A percentile compares a stretch with the other conserved stretches of the same genome.
Conservation (phyloP, 2,797 vertebrate genomes). For the Cichlasoma orientale region DNA sequence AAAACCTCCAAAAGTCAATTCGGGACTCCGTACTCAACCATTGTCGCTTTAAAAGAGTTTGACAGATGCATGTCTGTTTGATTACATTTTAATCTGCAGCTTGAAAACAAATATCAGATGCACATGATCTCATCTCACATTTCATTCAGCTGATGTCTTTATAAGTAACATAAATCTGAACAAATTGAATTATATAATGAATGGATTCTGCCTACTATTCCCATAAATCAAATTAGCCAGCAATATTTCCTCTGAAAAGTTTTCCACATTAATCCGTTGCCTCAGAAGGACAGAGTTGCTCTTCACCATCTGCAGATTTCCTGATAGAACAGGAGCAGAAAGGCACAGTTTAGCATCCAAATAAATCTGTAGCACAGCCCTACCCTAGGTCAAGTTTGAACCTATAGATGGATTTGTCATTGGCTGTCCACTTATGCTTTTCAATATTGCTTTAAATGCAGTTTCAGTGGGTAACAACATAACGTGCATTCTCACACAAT, state of each 20-base stretch:
- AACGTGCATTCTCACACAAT: background rate
- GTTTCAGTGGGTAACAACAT: background rate
- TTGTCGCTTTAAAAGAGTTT: constrained; percentile 16
- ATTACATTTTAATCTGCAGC: constrained; percentile 50
- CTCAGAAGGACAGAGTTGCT: constrained; percentile 5
- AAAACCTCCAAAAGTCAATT: constrained; percentile 14
- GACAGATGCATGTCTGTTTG: constrained; percentile 38
- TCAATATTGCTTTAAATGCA: background rate
- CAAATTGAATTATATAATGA: constrained; percentile 58
- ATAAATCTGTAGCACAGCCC: background rate
- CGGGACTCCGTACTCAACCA: background rate
- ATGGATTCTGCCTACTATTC: constrained; percentile 55
- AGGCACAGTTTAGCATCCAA: background rate
- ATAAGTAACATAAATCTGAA: constrained; percentile 58
- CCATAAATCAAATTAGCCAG: constrained; percentile 51
- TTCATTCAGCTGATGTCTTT: constrained; percentile 45
- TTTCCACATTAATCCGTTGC: constrained; percentile 57
- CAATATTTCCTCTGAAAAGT: constrained; percentile 34
- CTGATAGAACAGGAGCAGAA: background rate
- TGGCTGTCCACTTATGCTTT: background rate
- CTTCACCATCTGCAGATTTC: constrained; percentile 19
- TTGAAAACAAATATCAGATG: constrained; percentile 56
- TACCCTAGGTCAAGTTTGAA: background rate
- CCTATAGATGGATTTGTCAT: too few species aligned
- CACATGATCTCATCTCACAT: constrained; percentile 52